phyloP scores from a whole-genome alignment of 2,797 vertebrate species.

The Cirrhinus molitorella region DNA sequence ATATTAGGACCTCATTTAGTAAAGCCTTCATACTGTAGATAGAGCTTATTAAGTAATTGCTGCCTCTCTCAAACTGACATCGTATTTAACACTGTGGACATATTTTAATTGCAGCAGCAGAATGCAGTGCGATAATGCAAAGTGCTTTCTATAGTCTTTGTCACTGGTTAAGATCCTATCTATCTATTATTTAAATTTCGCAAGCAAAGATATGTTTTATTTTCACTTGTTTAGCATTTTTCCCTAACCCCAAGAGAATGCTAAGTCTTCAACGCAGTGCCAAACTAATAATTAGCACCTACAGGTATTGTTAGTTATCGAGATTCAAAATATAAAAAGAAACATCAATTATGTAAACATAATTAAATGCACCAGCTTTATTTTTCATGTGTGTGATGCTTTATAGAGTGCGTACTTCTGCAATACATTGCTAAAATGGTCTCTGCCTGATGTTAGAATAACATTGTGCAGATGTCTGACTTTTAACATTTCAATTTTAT shows the following conservation, averaged over 20 bases:
- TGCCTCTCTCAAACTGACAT: slow-evolving; percentile 19
- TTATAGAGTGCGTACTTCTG: not conserved
- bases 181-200: slow-evolving; percentile 2
- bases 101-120: slow-evolving; percentile 22
- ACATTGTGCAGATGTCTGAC: not conserved
- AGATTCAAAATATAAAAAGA: not conserved
- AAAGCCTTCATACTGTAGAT: not conserved
- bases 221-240: not conserved
- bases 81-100: not conserved
- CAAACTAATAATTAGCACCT: slow-evolving; percentile 40
- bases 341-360: not conserved
- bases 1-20: slow-evolving; percentile 2
- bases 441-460: not conserved
- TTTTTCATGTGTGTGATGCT: not conserved
- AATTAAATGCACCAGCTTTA: slow-evolving; percentile 6
- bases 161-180: not conserved
- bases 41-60: slow-evolving; percentile 43
- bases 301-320: slow-evolving; percentile 37
- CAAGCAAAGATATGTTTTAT: slow-evolving; percentile 13
- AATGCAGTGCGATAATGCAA: not conserved
- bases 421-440: not conserved
- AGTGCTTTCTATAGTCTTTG: slow-evolving; percentile 3
- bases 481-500: too few relatives aligned
- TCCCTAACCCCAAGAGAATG: not conserved
- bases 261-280: not conserved